Percentiles rank a stretch among this genome's conserved stretches.
Conservation (phyloP, 2,797 vertebrate genomes). For the Naso thynnoides region DNA sequence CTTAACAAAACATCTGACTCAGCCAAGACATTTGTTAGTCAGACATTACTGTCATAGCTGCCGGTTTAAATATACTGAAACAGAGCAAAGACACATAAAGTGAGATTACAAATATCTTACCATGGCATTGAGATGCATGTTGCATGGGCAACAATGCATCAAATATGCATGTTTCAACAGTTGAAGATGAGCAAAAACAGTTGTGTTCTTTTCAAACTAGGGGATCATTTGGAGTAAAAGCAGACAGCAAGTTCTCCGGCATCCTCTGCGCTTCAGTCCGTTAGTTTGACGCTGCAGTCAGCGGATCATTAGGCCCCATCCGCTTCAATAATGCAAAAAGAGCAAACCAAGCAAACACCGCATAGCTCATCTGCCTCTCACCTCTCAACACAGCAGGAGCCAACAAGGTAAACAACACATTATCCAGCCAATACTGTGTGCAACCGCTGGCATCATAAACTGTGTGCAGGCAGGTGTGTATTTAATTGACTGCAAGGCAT, state of each 20-base stretch:
- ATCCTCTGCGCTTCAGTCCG: slow-evolving; percentile 43
- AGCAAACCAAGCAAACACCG: slow-evolving; percentile 70
- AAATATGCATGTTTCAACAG: slow-evolving; percentile 1
- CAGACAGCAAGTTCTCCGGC: slow-evolving; percentile 26
- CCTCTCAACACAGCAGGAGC: slow-evolving; percentile 67
- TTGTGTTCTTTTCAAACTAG: neutral
- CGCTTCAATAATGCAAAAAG: slow-evolving; percentile 84
- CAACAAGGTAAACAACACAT: slow-evolving; percentile 59
- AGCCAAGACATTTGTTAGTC: slow-evolving; percentile 43
- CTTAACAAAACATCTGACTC: slow-evolving; percentile 62
- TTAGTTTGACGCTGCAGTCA: slow-evolving; percentile 57
- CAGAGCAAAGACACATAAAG: neutral
- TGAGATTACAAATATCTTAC: neutral
- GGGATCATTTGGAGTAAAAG: slow-evolving; percentile 13
- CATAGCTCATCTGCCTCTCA: slow-evolving; percentile 49
- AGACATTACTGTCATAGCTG: slow-evolving; percentile 14
- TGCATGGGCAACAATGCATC: neutral
- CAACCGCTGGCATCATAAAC: slow-evolving; percentile 19
- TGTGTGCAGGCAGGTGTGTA: slow-evolving; percentile 3
- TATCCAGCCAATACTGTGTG: slow-evolving; percentile 29
- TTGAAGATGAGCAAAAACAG: neutral
- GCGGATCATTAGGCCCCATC: slow-evolving; percentile 73
- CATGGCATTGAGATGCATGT: neutral
- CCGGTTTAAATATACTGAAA: neutral
- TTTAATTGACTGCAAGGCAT: neutral